Conservation (phyloP, 2,797 vertebrate genomes). For the Otolemur crassicaudatus region DNA sequence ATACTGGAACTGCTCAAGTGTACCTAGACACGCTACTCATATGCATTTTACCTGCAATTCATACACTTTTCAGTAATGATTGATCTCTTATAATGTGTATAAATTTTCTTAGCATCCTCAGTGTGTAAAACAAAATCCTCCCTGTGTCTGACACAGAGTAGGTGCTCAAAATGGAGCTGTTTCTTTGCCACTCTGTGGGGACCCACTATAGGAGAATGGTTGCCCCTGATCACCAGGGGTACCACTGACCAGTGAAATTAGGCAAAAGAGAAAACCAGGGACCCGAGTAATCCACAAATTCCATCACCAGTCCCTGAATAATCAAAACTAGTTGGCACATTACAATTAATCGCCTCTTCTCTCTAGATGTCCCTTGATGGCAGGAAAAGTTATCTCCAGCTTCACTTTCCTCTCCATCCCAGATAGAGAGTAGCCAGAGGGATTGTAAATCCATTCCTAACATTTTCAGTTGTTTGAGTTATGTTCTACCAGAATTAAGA, state of each 20-base stretch:
- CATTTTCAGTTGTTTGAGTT: constrained; percentile 78
- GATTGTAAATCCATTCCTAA: constrained; percentile 79
- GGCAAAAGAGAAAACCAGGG: constrained; percentile 29
- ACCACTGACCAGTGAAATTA: not conserved
- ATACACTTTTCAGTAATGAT: too few relatives aligned
- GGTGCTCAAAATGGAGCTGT: not conserved
- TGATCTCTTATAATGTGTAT: too few relatives aligned
- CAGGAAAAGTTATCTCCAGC: constrained; percentile 79
- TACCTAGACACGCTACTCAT: too few relatives aligned
- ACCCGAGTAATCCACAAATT: constrained; percentile 27
- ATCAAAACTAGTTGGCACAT: constrained; percentile 78
- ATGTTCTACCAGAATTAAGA: constrained; percentile 76
- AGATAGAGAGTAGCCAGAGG: constrained; percentile 77
- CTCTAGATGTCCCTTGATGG: constrained; percentile 76
- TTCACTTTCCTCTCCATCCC: constrained; percentile 66
- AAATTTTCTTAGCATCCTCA: too few relatives aligned
- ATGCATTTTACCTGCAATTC: too few relatives aligned
- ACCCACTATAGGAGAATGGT: not conserved
- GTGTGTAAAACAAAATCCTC: not conserved
- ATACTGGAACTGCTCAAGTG: too few relatives aligned
- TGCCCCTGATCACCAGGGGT: not conserved
- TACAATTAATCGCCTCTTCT: constrained; percentile 76
- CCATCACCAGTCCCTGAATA: constrained; percentile 66
- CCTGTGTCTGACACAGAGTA: constrained; percentile 17
- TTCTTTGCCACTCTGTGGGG: not conserved